Evolutionary conservation across 37 sponge, comb jelly and placozoan genomes (phyloP).

Genomic region (Ephydatia muelleri): DNA sequence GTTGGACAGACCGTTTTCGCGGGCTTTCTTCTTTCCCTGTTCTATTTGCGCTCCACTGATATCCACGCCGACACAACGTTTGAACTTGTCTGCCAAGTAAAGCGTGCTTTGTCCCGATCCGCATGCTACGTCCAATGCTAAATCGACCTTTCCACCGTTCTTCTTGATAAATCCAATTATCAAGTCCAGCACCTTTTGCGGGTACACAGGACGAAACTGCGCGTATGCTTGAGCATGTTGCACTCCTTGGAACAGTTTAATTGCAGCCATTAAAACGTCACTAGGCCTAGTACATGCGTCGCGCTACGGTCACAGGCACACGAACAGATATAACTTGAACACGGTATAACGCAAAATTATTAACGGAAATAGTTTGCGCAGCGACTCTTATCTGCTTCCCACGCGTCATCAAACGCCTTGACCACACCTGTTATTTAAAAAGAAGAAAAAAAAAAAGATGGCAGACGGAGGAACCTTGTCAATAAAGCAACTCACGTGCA

Average conservation of each 20-base stretch:
- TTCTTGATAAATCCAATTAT: constrained; percentile 40
- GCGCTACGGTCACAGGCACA: too few species aligned
- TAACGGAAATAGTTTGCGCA: constrained; percentile 79
- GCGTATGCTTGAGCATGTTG: constrained; percentile 52
- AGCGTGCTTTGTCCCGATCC: constrained; percentile 85
- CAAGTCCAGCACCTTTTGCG: constrained; percentile 22
- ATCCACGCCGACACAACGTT: constrained; percentile 59
- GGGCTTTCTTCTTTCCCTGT: not conserved
- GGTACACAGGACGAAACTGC: constrained; percentile 55
- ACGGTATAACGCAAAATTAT: constrained; percentile 12
- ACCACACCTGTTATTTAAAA: constrained; percentile 61
- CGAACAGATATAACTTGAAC: too few species aligned
- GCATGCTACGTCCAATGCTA: constrained; percentile 69
- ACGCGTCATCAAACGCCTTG: constrained; percentile 82
- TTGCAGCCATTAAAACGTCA: not conserved
- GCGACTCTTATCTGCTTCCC: constrained; percentile 74
- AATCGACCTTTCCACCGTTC: constrained; percentile 29
- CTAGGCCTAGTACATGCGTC: too few species aligned
- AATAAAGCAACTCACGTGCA: constrained; percentile 17
- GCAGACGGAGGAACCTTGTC: not conserved
- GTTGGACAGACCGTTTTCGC: constrained; percentile 2
- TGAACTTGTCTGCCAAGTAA: constrained; percentile 32
- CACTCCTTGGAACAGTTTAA: constrained; percentile 42
- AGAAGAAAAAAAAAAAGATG: not conserved
- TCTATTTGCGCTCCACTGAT: constrained; percentile 72